These are phyloP conservation scores for Invenusta paracnida DNA, from an alignment of 2,888 invertebrate genomes.

Conservation along the genomic window DNA sequence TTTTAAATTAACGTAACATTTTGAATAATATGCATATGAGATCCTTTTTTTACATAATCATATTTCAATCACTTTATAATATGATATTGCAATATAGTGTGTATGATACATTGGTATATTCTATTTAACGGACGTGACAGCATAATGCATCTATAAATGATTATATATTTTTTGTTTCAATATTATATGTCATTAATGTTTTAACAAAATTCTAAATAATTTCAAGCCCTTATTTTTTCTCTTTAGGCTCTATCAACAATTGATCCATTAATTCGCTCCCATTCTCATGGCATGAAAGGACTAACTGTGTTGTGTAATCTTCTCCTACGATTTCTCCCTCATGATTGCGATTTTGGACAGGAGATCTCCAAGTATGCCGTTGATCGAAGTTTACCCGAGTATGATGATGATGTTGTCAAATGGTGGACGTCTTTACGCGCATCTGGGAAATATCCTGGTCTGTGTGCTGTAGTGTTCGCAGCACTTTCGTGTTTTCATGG, in stretches of 20 bases:
- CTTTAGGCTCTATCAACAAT: constrained; percentile 8
- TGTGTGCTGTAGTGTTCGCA: constrained; percentile 22
- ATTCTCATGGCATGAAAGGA: constrained; percentile 23
- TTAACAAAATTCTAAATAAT: neutral
- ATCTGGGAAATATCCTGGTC: constrained; percentile 23
- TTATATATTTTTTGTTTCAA: neutral
- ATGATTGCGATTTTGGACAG: constrained; percentile 19
- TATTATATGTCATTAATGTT: neutral
- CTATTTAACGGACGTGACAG: neutral
- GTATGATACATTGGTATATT: neutral
- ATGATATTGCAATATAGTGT: neutral
- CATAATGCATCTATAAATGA: neutral
- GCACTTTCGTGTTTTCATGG: constrained; percentile 22
- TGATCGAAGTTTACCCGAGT: constrained; percentile 8
- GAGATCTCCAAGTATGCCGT: constrained; percentile 27
- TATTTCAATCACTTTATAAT: neutral
- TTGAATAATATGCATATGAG: neutral
- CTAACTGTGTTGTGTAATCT: constrained; percentile 8
- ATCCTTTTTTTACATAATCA: neutral
- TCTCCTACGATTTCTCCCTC: constrained; percentile 13
- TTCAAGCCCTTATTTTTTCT: neutral
- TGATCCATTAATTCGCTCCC: constrained; percentile 27
- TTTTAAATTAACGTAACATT: neutral
- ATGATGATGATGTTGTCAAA: constrained; percentile 14
- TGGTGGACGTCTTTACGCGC: constrained; percentile 9